Conservation (phyloP, 2,888 invertebrate genomes). For the Ochropacha duplaris region DNA sequence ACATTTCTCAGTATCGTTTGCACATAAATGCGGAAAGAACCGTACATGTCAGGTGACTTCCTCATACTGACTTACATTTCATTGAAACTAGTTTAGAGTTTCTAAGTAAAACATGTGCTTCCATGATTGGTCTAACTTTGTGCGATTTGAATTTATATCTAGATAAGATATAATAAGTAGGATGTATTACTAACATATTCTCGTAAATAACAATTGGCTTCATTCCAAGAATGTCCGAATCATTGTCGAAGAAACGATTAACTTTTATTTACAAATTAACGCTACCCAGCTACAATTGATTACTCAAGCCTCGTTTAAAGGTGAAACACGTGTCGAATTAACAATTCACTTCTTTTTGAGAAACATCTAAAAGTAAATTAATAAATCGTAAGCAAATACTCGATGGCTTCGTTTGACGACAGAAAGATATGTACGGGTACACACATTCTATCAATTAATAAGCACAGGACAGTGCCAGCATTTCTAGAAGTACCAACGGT, state of each 20-base stretch:
- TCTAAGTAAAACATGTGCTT: background rate
- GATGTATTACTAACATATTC: too few relatives aligned
- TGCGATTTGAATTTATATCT: background rate
- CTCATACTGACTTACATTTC: background rate
- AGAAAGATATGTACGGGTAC: too few relatives aligned
- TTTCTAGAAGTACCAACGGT: too few relatives aligned
- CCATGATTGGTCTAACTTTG: background rate
- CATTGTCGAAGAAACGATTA: background rate
- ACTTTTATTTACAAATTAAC: background rate
- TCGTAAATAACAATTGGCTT: too few relatives aligned
- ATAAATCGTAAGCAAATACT: too few relatives aligned
- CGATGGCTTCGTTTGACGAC: too few relatives aligned
- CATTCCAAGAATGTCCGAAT: too few relatives aligned
- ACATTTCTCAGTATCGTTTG: background rate
- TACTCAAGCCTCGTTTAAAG: background rate
- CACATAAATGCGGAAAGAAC: background rate
- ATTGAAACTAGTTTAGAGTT: background rate
- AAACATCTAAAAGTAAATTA: background rate
- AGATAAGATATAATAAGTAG: too few relatives aligned
- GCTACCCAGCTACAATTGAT: background rate
- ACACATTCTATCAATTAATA: too few relatives aligned
- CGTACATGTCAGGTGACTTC: background rate
- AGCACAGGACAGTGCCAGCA: too few relatives aligned
- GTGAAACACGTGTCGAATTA: background rate
- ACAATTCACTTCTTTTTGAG: background rate